Conservation (phyloP, 2,888 invertebrate genomes). For the Parnassius glacialis region DNA sequence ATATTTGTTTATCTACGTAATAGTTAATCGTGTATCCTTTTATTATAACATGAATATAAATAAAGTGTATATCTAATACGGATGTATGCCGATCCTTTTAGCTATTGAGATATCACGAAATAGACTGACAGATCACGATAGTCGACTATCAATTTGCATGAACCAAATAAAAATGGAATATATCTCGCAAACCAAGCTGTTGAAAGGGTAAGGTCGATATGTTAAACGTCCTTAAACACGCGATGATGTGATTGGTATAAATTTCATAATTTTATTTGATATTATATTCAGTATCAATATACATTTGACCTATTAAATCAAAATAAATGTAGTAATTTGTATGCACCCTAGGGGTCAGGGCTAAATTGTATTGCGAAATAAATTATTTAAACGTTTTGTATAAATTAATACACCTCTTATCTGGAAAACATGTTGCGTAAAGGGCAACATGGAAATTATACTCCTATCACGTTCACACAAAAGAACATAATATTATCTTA, state of each 20-base stretch:
- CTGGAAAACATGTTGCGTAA: slow-evolving; percentile 6
- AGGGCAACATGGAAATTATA: slow-evolving; percentile 7
- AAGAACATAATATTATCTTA: too few species aligned
- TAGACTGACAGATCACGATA: slow-evolving; percentile 52
- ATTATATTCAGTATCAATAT: neutral
- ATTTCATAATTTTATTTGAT: neutral
- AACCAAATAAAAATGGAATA: slow-evolving; percentile 47
- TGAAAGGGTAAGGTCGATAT: slow-evolving; percentile 57
- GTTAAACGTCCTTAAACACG: slow-evolving; percentile 51
- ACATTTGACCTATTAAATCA: slow-evolving; percentile 17
- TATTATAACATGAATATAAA: neutral
- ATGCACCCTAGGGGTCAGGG: slow-evolving; percentile 12
- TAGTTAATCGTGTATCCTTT: neutral
- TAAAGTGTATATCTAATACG: slow-evolving; percentile 8
- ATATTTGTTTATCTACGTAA: neutral
- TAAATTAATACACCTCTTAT: neutral
- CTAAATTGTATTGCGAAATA: slow-evolving; percentile 12
- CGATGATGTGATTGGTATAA: neutral
- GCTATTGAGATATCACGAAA: slow-evolving; percentile 29
- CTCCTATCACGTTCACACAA: neutral
- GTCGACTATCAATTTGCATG: slow-evolving; percentile 46
- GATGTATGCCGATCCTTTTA: slow-evolving; percentile 30
- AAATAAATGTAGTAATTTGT: slow-evolving; percentile 6
- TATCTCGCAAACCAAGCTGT: slow-evolving; percentile 49
- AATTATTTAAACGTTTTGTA: slow-evolving; percentile 1